Percentiles rank a stretch among this genome's conserved stretches.
These are phyloP conservation scores for Xyliphius kryptos DNA, from an alignment of 2,113 vertebrate genomes.

Conservation along the genomic window DNA sequence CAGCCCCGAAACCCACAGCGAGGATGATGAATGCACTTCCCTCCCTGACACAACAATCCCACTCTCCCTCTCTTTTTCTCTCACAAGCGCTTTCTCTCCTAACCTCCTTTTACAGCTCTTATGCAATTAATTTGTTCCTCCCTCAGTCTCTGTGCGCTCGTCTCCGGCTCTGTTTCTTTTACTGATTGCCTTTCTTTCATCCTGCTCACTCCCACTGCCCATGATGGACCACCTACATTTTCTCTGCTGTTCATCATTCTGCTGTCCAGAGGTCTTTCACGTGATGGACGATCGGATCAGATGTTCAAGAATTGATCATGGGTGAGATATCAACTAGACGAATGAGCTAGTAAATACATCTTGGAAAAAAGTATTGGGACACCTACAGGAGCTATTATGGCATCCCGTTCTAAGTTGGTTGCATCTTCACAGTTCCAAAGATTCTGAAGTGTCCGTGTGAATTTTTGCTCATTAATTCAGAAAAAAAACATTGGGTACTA, in stretches of 20 bases:
- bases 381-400: too few species aligned
- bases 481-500: too few species aligned
- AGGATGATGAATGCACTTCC: conserved; percentile 37
- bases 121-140: conserved; percentile 20
- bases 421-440: too few species aligned
- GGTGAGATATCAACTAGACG: conserved; percentile 2
- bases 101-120: background rate
- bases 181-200: conserved; percentile 25
- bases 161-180: conserved; percentile 12
- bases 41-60: conserved; percentile 32
- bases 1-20: conserved; percentile 26
- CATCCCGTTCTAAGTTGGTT: too few species aligned
- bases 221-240: conserved; percentile 18
- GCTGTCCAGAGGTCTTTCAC: background rate
- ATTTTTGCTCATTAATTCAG: too few species aligned
- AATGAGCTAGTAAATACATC: conserved; percentile 3
- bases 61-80: conserved; percentile 15
- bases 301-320: background rate
- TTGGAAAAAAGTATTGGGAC: too few species aligned
- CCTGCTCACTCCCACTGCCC: background rate
- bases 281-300: background rate
- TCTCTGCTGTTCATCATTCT: conserved; percentile 15
- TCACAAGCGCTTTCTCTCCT: conserved; percentile 5
- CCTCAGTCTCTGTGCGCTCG: conserved; percentile 14
- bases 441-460: too few species aligned